These are phyloP conservation scores for Drosophila macrospina DNA, from an alignment of 2,888 invertebrate species.

Conservation along the genomic window DNA sequence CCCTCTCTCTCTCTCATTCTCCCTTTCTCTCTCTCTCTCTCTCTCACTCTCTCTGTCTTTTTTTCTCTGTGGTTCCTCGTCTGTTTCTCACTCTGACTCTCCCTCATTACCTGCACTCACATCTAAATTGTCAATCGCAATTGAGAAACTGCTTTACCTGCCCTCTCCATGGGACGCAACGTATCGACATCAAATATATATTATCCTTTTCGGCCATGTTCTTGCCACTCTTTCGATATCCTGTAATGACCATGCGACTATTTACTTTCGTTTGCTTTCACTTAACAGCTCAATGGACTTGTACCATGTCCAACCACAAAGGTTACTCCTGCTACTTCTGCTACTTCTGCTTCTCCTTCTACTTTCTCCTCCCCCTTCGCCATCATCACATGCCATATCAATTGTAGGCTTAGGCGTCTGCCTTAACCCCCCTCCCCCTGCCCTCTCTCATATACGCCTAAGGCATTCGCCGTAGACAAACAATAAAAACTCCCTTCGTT, in stretches of 20 bases:
- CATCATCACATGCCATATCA: slow-evolving; percentile 16
- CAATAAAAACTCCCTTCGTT: slow-evolving; percentile 60
- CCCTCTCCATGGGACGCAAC: neutral
- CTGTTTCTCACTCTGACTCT: neutral
- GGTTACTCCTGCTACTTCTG: neutral
- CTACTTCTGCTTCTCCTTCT: neutral
- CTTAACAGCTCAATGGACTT: slow-evolving; percentile 61
- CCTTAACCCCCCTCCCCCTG: neutral
- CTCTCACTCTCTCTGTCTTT: neutral
- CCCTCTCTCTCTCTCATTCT: neutral
- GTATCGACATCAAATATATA: neutral
- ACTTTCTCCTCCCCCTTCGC: neutral
- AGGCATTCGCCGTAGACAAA: slow-evolving; percentile 48
- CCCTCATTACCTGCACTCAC: neutral
- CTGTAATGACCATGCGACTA: slow-evolving; percentile 12
- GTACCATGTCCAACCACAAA: slow-evolving; percentile 7
- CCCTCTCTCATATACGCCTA: slow-evolving; percentile 8
- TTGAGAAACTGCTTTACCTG: slow-evolving; percentile 12
- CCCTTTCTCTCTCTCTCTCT: too few species aligned
- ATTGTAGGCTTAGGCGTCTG: slow-evolving; percentile 44
- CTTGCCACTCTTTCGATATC: slow-evolving; percentile 16
- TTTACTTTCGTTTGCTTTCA: slow-evolving; percentile 41
- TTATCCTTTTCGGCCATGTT: slow-evolving; percentile 8
- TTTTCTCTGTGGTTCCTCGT: too few species aligned
- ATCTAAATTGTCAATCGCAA: slow-evolving; percentile 25